Evolutionary conservation across 2,797 vertebrate genomes (phyloP).

Genomic region (Pempheris klunzingeri): DNA sequence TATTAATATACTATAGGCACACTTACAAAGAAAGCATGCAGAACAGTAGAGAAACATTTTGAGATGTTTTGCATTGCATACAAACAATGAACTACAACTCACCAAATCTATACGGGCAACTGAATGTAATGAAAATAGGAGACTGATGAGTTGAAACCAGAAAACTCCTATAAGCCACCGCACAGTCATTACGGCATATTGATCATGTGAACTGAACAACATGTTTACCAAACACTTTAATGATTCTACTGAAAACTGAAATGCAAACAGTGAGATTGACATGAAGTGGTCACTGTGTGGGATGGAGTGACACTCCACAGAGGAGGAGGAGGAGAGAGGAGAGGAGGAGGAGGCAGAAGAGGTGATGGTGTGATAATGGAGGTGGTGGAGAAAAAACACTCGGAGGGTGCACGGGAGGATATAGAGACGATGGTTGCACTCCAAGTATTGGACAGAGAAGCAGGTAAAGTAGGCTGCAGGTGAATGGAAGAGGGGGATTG

Average conservation of each 20-base stretch:
- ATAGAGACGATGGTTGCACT: conserved; percentile 65
- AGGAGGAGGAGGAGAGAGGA: conserved; percentile 47
- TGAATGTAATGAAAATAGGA: not conserved
- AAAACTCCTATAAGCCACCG: too few species aligned
- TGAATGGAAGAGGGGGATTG: conserved; percentile 53
- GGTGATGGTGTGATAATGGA: conserved; percentile 74
- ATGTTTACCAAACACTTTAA: conserved; percentile 77
- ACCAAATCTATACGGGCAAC: not conserved
- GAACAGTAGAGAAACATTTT: not conserved
- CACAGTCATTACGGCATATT: conserved; percentile 57
- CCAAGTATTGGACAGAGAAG: conserved; percentile 67
- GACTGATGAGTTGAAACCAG: not conserved
- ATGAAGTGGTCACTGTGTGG: conserved; percentile 57
- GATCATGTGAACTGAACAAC: conserved; percentile 56
- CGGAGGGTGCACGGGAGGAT: conserved; percentile 53
- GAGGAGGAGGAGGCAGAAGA: conserved; percentile 58
- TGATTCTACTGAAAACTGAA: conserved; percentile 56
- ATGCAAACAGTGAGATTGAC: conserved; percentile 70
- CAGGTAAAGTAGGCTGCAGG: conserved; percentile 75
- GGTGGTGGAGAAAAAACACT: conserved; percentile 70
- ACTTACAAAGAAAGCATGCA: not conserved
- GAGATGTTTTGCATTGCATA: not conserved
- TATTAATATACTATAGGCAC: not conserved
- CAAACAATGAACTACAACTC: not conserved
- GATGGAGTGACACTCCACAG: conserved; percentile 70